These are phyloP conservation scores for Xenopus borealis DNA, from an alignment of 2,113 vertebrate genomes.

Conservation along the genomic window DNA sequence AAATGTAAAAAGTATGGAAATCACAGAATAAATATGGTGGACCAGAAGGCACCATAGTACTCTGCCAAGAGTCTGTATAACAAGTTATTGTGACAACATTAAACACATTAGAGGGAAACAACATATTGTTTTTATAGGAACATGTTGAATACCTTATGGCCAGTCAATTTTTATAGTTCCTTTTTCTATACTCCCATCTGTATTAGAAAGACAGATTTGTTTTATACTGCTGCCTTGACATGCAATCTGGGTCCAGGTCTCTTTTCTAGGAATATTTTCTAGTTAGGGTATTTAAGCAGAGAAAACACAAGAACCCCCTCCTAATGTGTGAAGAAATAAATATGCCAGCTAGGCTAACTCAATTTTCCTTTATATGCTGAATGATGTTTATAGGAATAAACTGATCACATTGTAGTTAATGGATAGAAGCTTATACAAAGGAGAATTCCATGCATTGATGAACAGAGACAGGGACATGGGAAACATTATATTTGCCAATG, in stretches of 20 bases:
- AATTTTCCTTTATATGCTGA: no score
- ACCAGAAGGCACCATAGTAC: neutral
- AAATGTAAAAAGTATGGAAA: neutral
- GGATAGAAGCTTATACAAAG: neutral
- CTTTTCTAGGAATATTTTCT: no score
- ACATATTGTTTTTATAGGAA: conserved; percentile 27
- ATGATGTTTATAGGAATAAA: no score
- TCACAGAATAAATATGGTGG: neutral
- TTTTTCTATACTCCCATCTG: conserved; percentile 15
- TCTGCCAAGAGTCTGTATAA: conserved; percentile 5
- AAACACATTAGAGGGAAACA: conserved; percentile 19
- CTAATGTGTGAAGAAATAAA: no score
- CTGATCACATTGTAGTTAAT: no score
- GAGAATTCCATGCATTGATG: neutral
- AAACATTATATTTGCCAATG: neutral
- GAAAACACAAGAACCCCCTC: no score
- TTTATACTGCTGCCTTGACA: no score
- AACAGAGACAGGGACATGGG: neutral
- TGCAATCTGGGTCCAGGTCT: no score
- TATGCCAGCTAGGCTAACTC: no score
- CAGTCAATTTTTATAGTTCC: neutral
- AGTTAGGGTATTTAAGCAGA: no score
- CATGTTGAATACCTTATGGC: conserved; percentile 29
- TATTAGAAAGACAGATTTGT: neutral
- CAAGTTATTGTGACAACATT: neutral